These are phyloP conservation scores for Microchrysa polita DNA, from an alignment of 2,888 invertebrate species.

Conservation along the genomic window DNA sequence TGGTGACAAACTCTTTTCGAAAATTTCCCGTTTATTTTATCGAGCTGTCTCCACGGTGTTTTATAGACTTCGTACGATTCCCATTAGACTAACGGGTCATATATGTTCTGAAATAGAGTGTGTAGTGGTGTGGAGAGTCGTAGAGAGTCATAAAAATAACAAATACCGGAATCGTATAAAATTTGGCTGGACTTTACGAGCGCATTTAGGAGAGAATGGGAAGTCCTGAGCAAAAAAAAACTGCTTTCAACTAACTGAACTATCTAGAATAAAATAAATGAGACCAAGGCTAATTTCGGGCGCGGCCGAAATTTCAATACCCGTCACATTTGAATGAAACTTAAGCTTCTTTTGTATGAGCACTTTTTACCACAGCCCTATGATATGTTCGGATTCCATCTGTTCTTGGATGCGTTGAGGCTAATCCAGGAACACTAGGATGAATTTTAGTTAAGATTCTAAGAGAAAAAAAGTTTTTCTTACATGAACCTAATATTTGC, in stretches of 20 bases:
- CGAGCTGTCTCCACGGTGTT: constrained; percentile 18
- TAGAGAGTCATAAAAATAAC: constrained; percentile 33
- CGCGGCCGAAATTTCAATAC: no score
- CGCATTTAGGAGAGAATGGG: background rate
- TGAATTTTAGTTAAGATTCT: no score
- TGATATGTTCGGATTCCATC: no score
- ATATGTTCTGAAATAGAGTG: constrained; percentile 39
- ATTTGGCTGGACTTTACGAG: background rate
- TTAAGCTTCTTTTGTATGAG: no score
- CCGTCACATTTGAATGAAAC: no score
- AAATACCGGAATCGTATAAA: background rate
- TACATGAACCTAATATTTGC: no score
- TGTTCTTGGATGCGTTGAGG: no score
- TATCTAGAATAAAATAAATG: background rate
- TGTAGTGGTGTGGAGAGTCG: constrained; percentile 18
- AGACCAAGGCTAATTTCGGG: no score
- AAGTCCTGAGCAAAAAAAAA: background rate
- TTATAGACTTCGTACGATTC: constrained; percentile 10
- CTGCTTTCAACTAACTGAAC: background rate
- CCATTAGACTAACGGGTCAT: constrained; percentile 30
- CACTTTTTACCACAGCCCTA: no score
- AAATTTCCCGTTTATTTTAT: constrained; percentile 16
- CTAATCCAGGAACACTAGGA: no score
- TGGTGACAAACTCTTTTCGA: constrained; percentile 5
- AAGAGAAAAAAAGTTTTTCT: no score